Conservation (phyloP, 2,113 vertebrate species). For the Cyanoramphus novaezelandiae region DNA sequence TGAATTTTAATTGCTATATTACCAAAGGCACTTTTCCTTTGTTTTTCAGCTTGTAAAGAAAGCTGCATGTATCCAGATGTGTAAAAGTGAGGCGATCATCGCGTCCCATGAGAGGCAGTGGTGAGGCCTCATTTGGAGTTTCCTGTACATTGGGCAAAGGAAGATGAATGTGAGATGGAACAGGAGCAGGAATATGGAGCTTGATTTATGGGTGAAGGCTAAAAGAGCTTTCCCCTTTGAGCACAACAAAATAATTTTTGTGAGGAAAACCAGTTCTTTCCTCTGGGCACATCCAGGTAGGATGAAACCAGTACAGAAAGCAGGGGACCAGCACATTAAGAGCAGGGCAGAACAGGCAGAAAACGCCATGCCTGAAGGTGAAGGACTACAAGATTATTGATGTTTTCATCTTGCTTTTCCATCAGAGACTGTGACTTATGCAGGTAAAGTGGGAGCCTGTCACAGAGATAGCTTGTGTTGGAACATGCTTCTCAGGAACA, state of each 20-base stretch:
- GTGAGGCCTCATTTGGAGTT: not conserved
- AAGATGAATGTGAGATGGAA: not conserved
- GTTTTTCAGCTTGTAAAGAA: not conserved
- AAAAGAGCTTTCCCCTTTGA: not conserved
- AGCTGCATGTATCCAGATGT: not conserved
- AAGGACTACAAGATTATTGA: not conserved
- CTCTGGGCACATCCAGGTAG: not conserved
- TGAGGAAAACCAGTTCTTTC: not conserved
- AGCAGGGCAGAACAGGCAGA: not conserved
- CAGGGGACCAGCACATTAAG: accelerated
- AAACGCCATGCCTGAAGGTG: not conserved
- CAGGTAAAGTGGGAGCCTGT: not conserved
- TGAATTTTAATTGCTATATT: not conserved
- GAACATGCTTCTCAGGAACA: not conserved
- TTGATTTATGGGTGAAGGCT: not conserved
- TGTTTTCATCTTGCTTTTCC: not conserved
- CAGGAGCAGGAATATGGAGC: not conserved
- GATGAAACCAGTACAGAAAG: not conserved
- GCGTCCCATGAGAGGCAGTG: accelerated
- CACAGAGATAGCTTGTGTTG: not conserved
- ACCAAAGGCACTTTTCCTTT: not conserved
- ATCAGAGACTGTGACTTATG: not conserved
- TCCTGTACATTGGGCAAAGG: not conserved
- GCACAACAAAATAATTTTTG: not conserved
- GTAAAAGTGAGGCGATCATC: not conserved